A percentile compares a stretch with the other conserved stretches of the same genome.
phyloP scores from a whole-genome alignment of 2,888 invertebrate species.

The Amphipyra tragopoginis region DNA sequence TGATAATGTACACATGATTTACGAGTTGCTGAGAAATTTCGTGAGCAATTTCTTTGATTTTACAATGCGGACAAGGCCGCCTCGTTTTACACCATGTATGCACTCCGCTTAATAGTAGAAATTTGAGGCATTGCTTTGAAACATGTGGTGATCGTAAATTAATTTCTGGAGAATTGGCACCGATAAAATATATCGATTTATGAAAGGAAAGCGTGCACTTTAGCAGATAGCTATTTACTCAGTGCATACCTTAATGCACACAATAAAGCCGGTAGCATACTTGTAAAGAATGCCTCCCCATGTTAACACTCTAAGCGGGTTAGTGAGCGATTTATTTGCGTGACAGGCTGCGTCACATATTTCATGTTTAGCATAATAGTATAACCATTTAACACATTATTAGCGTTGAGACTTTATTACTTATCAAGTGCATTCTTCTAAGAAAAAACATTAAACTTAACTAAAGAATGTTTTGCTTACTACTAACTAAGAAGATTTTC shows the following conservation, averaged over 20 bases:
- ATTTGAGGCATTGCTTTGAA: background rate
- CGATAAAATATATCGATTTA: background rate
- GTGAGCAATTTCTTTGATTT: conserved; percentile 28
- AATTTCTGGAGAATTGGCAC: background rate
- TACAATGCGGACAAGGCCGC: conserved; percentile 26
- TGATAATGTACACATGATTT: conserved; percentile 7
- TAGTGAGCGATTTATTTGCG: too few species aligned
- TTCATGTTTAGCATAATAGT: too few species aligned
- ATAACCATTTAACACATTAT: too few species aligned
- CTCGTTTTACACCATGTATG: background rate
- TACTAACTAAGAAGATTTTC: too few species aligned
- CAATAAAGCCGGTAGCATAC: background rate
- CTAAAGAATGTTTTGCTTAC: too few species aligned
- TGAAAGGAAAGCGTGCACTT: background rate
- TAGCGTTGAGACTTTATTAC: too few species aligned
- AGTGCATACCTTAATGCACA: background rate
- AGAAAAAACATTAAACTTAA: too few species aligned
- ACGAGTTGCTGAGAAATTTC: conserved; percentile 10
- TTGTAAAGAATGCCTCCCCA: too few species aligned
- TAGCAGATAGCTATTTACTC: background rate
- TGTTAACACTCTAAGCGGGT: background rate
- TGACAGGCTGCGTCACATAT: too few species aligned
- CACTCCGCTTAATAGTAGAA: background rate
- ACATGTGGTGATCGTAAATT: background rate
- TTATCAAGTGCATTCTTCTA: too few species aligned